Base-by-base conservation (phyloP, 2,797 vertebrate species). In the Vultur gryphus region DNA sequence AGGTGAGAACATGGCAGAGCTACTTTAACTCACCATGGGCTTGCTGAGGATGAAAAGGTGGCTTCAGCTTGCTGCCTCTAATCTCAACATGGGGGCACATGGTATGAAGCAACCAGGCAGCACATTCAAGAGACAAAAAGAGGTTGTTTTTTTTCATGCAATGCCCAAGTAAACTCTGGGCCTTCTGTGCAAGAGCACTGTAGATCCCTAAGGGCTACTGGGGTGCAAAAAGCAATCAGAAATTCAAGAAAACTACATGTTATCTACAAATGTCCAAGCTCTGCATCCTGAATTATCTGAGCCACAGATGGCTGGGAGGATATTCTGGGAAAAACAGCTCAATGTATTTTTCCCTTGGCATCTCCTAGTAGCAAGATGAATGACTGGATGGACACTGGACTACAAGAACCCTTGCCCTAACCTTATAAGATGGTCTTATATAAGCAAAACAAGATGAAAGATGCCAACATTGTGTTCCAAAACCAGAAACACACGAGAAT, bases 41-140 rank as follows among this genome's bases (percentile, higher is more conserved):
- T 84, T 83, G 24, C 61, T 77, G n/a, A 89, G n/a, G 33, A 51
- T 64, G 37, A 46, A 31, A 85, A 80, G 19, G 35, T n/a, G 17
- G 20, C 52, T 81, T 66, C 76, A 91, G 48, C 29, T 91, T 86
- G 35, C 71, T 73, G 21, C 17, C n/a, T 70, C 51, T 33, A 37
- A 3, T 33, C 33, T 19, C 51, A 77, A 1, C 25, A 20, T 4
- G 5, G 29, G 7, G 16, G 6, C 1, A 39, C 6, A 16, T 3
- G 7, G 20, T 37, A n/a, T 9, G 41, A 82, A 90, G 33, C 23
- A 71, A 59, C 15, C 23, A 67, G 11, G 29, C 44, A 86, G 51
- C 13, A 6, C 10, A 7, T 52, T 43, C 10, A 57, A 28, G 43
- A 67, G 9, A 61, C 10, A 52, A 61, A 37, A 65, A 29, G 13